These are phyloP conservation scores for Odontomachus brunneus DNA, from an alignment of 1,140 invertebrate genomes.

Conservation along the genomic window DNA sequence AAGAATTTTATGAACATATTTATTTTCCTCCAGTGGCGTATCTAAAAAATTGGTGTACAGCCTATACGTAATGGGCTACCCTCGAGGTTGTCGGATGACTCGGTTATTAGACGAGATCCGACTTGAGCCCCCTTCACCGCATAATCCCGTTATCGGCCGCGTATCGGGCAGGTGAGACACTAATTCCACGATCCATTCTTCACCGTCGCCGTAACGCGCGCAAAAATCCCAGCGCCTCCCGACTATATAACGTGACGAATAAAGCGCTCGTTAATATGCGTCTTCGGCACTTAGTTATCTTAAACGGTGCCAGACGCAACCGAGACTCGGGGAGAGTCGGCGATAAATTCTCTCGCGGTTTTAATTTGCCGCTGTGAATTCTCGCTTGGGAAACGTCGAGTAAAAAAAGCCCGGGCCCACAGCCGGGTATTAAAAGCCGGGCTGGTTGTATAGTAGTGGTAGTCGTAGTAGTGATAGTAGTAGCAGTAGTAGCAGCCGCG, in stretches of 20 bases:
- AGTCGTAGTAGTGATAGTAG: no score
- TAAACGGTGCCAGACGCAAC: slow-evolving; percentile 70
- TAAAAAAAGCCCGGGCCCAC: slow-evolving; percentile 25
- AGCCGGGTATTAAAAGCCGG: slow-evolving; percentile 77
- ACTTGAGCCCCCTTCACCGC: not conserved
- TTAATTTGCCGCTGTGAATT: slow-evolving; percentile 80
- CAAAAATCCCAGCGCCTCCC: slow-evolving; percentile 47
- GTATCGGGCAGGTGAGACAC: slow-evolving; percentile 33
- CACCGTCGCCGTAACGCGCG: slow-evolving; percentile 20
- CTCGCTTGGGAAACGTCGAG: slow-evolving; percentile 45
- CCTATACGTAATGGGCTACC: no score
- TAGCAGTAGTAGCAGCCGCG: slow-evolving; percentile 62
- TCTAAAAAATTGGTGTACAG: not conserved
- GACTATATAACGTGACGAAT: slow-evolving; percentile 63
- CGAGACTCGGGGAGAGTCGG: slow-evolving; percentile 51
- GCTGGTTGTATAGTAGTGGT: slow-evolving; percentile 54
- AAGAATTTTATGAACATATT: no score
- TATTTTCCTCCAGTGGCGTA: not conserved
- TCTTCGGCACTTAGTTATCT: slow-evolving; percentile 75
- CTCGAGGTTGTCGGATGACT: not conserved
- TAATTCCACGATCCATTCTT: slow-evolving; percentile 62
- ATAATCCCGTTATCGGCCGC: slow-evolving; percentile 27
- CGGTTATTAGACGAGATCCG: not conserved
- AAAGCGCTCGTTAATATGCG: slow-evolving; percentile 76
- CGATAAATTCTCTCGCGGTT: slow-evolving; percentile 77